Base-by-base conservation (phyloP, 64 coral and sea anemone species). In the Dendronephthya gigantea region DNA sequence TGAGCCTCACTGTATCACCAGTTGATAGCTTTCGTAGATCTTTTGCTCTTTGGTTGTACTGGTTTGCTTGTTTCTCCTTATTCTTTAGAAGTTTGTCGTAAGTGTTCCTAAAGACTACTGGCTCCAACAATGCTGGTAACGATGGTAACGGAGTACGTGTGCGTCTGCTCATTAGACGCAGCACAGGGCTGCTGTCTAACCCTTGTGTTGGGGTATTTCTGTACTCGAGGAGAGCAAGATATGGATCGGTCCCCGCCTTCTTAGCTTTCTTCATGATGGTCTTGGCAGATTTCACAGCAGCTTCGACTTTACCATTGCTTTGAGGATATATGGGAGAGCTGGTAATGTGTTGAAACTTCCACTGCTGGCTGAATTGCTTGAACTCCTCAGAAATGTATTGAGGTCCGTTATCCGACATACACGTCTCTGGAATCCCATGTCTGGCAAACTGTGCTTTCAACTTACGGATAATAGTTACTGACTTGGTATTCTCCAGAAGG, bases 211-310 rank as follows among this genome's bases (percentile, higher is more conserved):
- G 85, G 31, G 90, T 50, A 50, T 65, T 87, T 45, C 85, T 35
- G 50, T 91, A 88, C 28, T 83, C 58, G 37, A 84, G 33, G 28
- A 91, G 40, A 22, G 39, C 82, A 34, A 91, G 82, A 65, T 91
- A 88, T 4, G 90, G 79, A 87, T 87, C 90, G 31, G 68, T 48
- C 16, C 49, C 27, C 19, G 66, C 43, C 66, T 83, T 43, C 68
- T 86, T 76, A 9, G 90, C 83, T 85, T 49, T 79, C 32, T 37
- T 55, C 43, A 85, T 34, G 12, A 51, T 6, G 16, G 37, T 45
- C 48, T 85, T 85, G 47, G 49, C 49, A 31, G 22, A 36, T 36
- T 55, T 49, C 47, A 85, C 83, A 49, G 83, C 43, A 33, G 5
- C 45, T 31, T 85, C 84, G 40, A 36, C 39, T 30, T 50, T 43